Percentiles rank a stretch among this genome's conserved stretches.
Evolutionary conservation across 1,140 invertebrate species (phyloP).

Genomic region (Wasmannia auropunctata): DNA sequence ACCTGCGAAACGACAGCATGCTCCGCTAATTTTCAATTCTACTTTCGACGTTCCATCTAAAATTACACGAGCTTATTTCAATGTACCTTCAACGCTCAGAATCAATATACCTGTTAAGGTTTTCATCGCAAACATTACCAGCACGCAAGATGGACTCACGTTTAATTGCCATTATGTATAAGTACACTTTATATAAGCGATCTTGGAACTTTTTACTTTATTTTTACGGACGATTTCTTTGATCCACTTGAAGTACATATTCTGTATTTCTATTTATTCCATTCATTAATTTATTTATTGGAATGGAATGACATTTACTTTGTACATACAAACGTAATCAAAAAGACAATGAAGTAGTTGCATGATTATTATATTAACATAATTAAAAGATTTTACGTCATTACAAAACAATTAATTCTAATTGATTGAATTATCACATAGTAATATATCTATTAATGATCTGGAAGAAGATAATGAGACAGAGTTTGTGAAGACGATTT

Average conservation of each 20-base stretch:
- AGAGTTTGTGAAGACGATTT: not conserved
- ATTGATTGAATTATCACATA: not conserved
- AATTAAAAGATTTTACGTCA: not conserved
- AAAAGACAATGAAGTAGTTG: not conserved
- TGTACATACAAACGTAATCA: not conserved
- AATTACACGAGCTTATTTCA: slow-evolving; percentile 16
- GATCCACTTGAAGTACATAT: not conserved
- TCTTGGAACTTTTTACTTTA: not conserved
- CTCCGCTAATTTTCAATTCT: slow-evolving; percentile 16
- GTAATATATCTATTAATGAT: not conserved
- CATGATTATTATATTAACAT: not conserved
- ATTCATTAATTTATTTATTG: not conserved
- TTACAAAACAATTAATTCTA: not conserved
- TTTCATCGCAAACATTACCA: slow-evolving; percentile 15
- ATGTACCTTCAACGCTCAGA: not conserved
- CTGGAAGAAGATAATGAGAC: not conserved
- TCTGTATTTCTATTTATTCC: not conserved
- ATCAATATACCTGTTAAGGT: slow-evolving; percentile 23
- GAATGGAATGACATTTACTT: not conserved
- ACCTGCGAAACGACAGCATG: slow-evolving; percentile 5
- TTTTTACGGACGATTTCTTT: not conserved
- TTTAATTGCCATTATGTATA: not conserved
- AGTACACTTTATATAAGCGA: not conserved
- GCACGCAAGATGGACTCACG: not conserved
- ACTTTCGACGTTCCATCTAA: not conserved